Conservation (phyloP, 2,888 invertebrate species). For the Cheilosia soror region DNA sequence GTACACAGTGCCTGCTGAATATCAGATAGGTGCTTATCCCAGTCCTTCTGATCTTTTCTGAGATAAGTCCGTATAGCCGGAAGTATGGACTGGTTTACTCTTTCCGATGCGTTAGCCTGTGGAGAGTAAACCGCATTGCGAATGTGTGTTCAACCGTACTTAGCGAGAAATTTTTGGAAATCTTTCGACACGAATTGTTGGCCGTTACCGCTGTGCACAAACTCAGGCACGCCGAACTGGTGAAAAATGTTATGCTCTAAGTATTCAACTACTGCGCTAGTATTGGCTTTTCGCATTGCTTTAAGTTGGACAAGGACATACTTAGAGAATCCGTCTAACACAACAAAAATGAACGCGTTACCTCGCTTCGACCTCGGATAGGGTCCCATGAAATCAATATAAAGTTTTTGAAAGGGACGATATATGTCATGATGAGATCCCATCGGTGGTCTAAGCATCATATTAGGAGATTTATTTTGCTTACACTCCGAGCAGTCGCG, state of each 20-base stretch:
- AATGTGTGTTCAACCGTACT: neutral
- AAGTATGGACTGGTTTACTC: slow-evolving; percentile 78
- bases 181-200: neutral
- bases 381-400: slow-evolving; percentile 45
- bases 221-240: slow-evolving; percentile 34
- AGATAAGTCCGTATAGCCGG: slow-evolving; percentile 76
- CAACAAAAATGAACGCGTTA: neutral
- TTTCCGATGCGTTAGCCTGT: slow-evolving; percentile 80
- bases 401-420: slow-evolving; percentile 53
- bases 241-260: neutral
- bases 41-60: slow-evolving; percentile 47
- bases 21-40: slow-evolving; percentile 32
- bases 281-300: neutral
- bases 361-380: neutral
- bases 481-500: slow-evolving; percentile 30
- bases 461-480: slow-evolving; percentile 38
- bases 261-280: neutral
- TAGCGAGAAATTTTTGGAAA: neutral
- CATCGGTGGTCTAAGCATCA: slow-evolving; percentile 24
- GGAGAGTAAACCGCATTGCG: neutral
- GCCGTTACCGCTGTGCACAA: slow-evolving; percentile 53
- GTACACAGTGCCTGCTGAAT: slow-evolving; percentile 52
- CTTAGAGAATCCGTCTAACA: neutral
- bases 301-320: neutral
- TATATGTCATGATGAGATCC: neutral